These are phyloP conservation scores for Ceraclea dissimilis DNA, from an alignment of 2,888 invertebrate genomes.

Conservation along the genomic window DNA sequence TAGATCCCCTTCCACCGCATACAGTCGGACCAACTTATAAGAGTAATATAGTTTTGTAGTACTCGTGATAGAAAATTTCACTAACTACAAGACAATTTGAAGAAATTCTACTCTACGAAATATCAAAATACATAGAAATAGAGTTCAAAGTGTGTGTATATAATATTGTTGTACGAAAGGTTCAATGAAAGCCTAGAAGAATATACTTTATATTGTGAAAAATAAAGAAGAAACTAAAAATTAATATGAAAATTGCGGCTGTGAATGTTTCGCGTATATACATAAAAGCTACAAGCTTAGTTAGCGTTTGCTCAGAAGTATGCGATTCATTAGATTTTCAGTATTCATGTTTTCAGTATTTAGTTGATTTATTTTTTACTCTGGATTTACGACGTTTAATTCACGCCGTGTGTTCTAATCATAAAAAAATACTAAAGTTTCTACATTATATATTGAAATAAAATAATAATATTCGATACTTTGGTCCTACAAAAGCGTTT, in stretches of 20 bases:
- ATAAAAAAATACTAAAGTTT: constrained; percentile 1
- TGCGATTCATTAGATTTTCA: too few relatives aligned
- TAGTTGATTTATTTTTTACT: too few relatives aligned
- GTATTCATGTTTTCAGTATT: too few relatives aligned
- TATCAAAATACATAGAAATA: background rate
- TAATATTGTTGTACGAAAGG: background rate
- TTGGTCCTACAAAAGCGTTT: constrained; percentile 21
- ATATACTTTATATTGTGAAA: background rate
- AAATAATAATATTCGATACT: background rate
- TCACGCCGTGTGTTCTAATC: constrained; percentile 15
- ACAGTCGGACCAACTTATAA: too few relatives aligned
- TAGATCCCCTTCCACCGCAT: too few relatives aligned
- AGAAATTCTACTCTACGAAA: background rate
- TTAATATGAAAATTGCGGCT: constrained; percentile 19
- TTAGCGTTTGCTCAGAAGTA: constrained; percentile 7
- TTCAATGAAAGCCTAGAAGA: background rate
- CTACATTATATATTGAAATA: constrained; percentile 7
- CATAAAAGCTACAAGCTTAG: constrained; percentile 21
- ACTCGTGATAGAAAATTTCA: background rate
- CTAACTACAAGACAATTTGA: background rate
- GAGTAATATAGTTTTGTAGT: too few relatives aligned
- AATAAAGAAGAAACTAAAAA: too few relatives aligned
- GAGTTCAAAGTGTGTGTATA: background rate
- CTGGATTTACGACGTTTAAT: constrained; percentile 4
- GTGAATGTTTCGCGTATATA: constrained; percentile 24